phyloP scores from a whole-genome alignment of 2,888 invertebrate species.

The Clanis bilineata region DNA sequence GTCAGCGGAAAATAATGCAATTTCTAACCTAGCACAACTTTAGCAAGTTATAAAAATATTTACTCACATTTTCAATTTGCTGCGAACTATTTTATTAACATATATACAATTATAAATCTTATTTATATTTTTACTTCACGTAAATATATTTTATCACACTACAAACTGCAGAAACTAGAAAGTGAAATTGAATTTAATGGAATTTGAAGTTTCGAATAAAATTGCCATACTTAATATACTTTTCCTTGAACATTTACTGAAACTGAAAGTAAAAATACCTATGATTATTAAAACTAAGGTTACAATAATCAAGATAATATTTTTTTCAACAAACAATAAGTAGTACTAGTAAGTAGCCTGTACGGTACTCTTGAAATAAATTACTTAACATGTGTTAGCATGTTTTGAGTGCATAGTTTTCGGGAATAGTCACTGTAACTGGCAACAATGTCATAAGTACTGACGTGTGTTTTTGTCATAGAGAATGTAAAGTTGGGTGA shows the following conservation, averaged over 20 bases:
- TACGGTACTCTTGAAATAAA: neutral
- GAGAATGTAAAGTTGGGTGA: neutral
- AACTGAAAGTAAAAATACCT: conserved; percentile 1
- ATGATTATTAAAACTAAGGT: too few species aligned
- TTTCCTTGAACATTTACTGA: neutral
- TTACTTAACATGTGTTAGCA: neutral
- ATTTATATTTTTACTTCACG: conserved; percentile 22
- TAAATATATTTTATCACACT: conserved; percentile 26
- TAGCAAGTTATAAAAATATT: conserved; percentile 36
- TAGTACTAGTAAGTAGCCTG: too few species aligned
- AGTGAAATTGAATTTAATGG: conserved; percentile 33
- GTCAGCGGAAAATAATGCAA: conserved; percentile 72
- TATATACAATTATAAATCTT: conserved; percentile 29
- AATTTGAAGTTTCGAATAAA: conserved; percentile 36
- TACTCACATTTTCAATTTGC: conserved; percentile 58
- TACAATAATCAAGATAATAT: too few species aligned
- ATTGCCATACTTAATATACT: conserved; percentile 7
- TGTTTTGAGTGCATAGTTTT: neutral
- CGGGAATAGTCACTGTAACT: neutral
- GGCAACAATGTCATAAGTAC: neutral
- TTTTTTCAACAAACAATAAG: too few species aligned
- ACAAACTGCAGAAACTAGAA: conserved; percentile 33
- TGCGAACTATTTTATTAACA: conserved; percentile 30
- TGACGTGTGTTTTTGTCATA: conserved; percentile 14
- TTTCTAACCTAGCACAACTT: conserved; percentile 74